Evolutionary conservation across 2,888 invertebrate species (phyloP), one percentile per base, ranked within the genome.

Genomic region (Drosophila demipolita): DNA sequence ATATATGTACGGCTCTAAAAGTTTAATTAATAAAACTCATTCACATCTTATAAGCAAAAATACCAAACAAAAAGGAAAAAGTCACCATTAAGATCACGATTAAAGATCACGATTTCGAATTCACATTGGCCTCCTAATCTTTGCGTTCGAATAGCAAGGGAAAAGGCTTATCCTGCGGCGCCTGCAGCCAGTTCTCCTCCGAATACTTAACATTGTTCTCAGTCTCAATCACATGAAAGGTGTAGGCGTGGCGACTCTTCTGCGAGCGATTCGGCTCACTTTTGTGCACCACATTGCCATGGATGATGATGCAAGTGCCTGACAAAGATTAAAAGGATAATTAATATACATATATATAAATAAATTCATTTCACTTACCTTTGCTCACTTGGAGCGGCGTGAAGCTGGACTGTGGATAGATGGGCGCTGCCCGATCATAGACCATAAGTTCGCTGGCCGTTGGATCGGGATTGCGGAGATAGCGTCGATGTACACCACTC

Each of bases 221-320:
- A 75, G 95, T 95, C 92, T 99, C 99, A 66, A 97, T 95, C 0
- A 98, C 95, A 92, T 99, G 99, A 93, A 99, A 99, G 8, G 99
- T 98, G 93, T 99, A 99, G 1, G 97, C 98, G 88, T 98, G 97
- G 38, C 99, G 95, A n/a, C 98, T 96, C 75, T 95, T 95, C 3
- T 94, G 92, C 0, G 98, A 98, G 70, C 94, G 96, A 93, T 99
- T 99, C 11, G 94, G 94, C 60, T 97, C 97, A 90, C 99, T 99
- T 91, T 96, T 97, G 93, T 99, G 99, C 0, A 99, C 97, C 0
- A 99, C 98, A 91, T 97, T 95, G 0, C 99, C 99, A 91, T 99
- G 97, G 72, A 99, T 96, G 45, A 99, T 92, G 60, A 99, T 95
- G 82, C 97, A 96, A 2, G 97, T 95, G 49, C 99, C 98, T 97